phyloP scores from a whole-genome alignment of 2,888 invertebrate genomes.

The Mythimna impura region DNA sequence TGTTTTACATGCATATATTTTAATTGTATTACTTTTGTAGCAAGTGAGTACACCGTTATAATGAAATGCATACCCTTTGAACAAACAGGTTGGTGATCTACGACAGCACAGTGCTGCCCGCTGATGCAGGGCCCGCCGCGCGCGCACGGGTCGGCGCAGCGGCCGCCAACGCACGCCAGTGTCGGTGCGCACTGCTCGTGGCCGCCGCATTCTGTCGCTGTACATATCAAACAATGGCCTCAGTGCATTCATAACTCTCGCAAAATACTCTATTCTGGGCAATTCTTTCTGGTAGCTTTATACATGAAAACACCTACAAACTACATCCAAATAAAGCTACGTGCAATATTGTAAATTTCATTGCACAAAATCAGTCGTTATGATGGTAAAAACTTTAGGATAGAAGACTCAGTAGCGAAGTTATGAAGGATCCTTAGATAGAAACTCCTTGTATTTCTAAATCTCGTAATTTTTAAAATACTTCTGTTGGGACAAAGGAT shows the following conservation, averaged over 20 bases:
- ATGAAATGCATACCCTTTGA: conserved; percentile 91
- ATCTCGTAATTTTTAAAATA: background rate
- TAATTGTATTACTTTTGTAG: background rate
- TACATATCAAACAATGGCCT: conserved; percentile 69
- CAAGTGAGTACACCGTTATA: background rate
- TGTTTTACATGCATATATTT: background rate
- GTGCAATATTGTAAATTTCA: conserved; percentile 12
- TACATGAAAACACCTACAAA: conserved; percentile 9
- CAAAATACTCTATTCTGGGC: background rate
- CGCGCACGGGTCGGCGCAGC: conserved; percentile 95
- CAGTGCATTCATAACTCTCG: conserved; percentile 37
- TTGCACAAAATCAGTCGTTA: conserved; percentile 11
- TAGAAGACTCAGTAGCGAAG: background rate
- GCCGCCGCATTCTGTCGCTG: conserved; percentile 95
- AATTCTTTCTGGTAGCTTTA: conserved; percentile 1
- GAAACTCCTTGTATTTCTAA: background rate
- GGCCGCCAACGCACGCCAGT: conserved; percentile 94
- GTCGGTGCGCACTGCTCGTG: conserved; percentile 95
- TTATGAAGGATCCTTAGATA: background rate
- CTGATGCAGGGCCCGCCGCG: conserved; percentile 93
- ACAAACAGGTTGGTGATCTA: conserved; percentile 96
- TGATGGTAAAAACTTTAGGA: background rate
- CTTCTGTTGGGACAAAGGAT: background rate
- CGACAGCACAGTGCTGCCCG: conserved; percentile 95
- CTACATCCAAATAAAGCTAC: conserved; percentile 15